phyloP scores from a whole-genome alignment of 2,797 vertebrate genomes.

The Gymnopithys bicolor region DNA sequence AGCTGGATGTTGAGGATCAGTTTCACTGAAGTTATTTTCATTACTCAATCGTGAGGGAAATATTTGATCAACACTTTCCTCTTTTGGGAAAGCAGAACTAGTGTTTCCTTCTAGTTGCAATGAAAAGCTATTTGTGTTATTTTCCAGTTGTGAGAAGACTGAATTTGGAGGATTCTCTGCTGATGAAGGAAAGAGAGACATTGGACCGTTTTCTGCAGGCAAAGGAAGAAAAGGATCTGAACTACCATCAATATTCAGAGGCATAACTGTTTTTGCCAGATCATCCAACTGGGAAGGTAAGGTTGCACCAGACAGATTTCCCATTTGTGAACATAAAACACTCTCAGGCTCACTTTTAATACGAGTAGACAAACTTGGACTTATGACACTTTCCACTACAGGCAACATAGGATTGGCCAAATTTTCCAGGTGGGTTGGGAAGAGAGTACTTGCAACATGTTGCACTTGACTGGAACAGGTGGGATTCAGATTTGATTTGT shows the following conservation, averaged over 20 bases:
- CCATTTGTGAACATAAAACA: conserved; percentile 76
- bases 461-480: conserved; percentile 74
- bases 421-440: conserved; percentile 78
- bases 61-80: conserved; percentile 70
- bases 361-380: conserved; percentile 74
- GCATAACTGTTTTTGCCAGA: conserved; percentile 81
- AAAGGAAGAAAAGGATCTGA: conserved; percentile 91
- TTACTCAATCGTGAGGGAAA: conserved; percentile 74
- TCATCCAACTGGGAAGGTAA: conserved; percentile 79
- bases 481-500: conserved; percentile 73
- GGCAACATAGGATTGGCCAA: conserved; percentile 79
- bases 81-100: conserved; percentile 78
- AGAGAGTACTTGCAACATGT: conserved; percentile 73
- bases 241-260: conserved; percentile 86
- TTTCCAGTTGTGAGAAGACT: conserved; percentile 83
- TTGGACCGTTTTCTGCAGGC: conserved; percentile 83
- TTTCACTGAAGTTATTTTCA: conserved; percentile 70
- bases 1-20: conserved; percentile 55
- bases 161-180: conserved; percentile 77
- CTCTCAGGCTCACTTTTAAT: conserved; percentile 79
- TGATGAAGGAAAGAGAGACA: conserved; percentile 84
- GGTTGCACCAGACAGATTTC: conserved; percentile 71
- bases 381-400: conserved; percentile 74
- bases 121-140: conserved; percentile 73
- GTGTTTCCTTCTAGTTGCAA: conserved; percentile 75